Evolutionary conservation across 2,113 vertebrate species (phyloP).

Genomic region (Procapra przewalskii): DNA sequence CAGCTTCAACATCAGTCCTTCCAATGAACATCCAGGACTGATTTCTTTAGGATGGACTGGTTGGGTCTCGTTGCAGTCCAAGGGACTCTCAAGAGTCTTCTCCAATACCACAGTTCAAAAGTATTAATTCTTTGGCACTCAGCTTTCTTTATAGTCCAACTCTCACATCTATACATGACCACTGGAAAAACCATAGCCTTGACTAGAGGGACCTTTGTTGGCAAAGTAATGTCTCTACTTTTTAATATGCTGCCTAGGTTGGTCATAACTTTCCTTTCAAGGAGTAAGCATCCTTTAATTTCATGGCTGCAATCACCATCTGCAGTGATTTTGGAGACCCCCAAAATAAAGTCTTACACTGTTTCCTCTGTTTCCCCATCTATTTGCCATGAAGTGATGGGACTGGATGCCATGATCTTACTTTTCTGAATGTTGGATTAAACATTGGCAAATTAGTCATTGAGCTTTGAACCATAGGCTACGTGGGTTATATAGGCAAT

Average conservation of each 20-base stretch:
- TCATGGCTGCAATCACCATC: neutral
- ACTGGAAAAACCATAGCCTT: neutral
- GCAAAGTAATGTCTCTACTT: neutral
- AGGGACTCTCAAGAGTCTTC: neutral
- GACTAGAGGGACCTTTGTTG: neutral
- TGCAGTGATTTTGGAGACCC: neutral
- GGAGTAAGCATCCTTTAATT: neutral
- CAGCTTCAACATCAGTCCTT: neutral
- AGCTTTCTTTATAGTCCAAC: neutral
- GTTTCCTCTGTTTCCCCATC: neutral
- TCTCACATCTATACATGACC: neutral
- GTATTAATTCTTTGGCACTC: neutral
- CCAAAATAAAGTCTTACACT: neutral
- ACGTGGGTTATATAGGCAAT: neutral
- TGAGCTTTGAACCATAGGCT: neutral
- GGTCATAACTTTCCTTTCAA: neutral
- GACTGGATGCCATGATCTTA: neutral
- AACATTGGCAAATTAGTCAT: neutral
- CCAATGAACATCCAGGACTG: fast-evolving
- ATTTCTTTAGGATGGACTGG: neutral
- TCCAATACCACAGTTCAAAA: neutral
- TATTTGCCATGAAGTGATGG: neutral
- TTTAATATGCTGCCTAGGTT: neutral
- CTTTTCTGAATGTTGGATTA: neutral
- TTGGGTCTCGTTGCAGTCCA: neutral